Conservation (phyloP, 2,113 vertebrate genomes). For the Noturus placidus region DNA sequence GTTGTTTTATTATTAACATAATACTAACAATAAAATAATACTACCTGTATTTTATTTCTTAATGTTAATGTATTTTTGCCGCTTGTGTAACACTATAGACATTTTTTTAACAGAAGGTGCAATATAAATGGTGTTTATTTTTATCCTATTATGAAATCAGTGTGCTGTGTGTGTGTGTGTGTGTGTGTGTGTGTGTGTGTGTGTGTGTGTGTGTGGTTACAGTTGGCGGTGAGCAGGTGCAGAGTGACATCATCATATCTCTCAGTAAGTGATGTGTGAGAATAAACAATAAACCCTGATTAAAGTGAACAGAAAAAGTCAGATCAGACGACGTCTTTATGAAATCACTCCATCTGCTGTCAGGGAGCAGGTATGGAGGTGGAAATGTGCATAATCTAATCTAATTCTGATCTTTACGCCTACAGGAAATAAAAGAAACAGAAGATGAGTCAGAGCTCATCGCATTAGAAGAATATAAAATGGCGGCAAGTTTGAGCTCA, state of each 20-base stretch:
- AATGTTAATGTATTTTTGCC: neutral
- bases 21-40: neutral
- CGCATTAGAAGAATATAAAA: neutral
- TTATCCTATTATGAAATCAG: neutral
- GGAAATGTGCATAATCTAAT: neutral
- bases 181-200: neutral
- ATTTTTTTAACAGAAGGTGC: neutral
- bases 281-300: constrained; percentile 19
- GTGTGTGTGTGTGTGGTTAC: neutral
- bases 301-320: neutral
- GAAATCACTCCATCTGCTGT: neutral
- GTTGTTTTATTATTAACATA: too few relatives aligned
- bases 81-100: neutral
- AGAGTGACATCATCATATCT: constrained; percentile 5
- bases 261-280: constrained; percentile 1
- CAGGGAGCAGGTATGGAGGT: neutral
- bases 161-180: neutral
- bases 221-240: constrained; percentile 16
- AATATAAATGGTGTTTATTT: neutral
- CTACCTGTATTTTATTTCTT: neutral
- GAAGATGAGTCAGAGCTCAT: neutral
- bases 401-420: neutral
- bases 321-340: neutral
- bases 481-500: neutral
- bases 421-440: neutral